Percentiles rank a stretch among this genome's conserved stretches.
These are phyloP conservation scores for Polypedilum vanderplanki DNA, from an alignment of 1,140 invertebrate genomes.

Conservation along the genomic window DNA sequence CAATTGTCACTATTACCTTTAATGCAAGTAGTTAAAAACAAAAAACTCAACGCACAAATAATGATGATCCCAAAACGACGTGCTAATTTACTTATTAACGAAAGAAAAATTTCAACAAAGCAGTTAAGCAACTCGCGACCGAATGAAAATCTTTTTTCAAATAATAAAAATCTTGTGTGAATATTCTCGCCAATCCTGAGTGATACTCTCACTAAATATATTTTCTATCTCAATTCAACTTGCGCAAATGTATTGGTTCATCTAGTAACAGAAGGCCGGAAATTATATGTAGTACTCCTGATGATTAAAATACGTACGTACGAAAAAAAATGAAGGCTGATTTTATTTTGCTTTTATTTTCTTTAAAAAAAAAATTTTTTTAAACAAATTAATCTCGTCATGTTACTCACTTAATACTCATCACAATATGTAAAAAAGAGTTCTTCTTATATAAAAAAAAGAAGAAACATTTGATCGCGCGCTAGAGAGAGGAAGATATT, in stretches of 20 bases:
- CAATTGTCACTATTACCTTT: too few relatives aligned
- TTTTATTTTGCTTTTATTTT: neutral
- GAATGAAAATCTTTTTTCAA: neutral
- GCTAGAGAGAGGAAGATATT: too few relatives aligned
- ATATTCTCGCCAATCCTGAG: neutral
- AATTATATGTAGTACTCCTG: neutral
- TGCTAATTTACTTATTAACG: neutral
- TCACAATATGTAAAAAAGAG: neutral
- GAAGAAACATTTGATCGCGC: too few relatives aligned
- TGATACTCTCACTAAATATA: neutral
- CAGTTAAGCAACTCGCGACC: slow-evolving; percentile 3
- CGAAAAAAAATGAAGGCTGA: too few relatives aligned
- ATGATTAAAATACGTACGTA: neutral
- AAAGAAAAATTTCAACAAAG: slow-evolving; percentile 13
- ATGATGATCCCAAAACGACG: neutral
- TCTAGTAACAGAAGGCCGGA: neutral
- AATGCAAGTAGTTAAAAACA: too few relatives aligned
- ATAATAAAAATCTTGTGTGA: slow-evolving; percentile 18
- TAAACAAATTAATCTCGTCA: neutral
- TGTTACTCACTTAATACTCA: neutral
- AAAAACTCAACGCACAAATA: neutral
- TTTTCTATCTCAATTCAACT: neutral
- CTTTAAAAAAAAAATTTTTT: neutral
- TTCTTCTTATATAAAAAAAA: too few relatives aligned
- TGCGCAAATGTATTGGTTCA: neutral